Conservation (phyloP, 2,113 vertebrate genomes). For the Aptenodytes forsteri region DNA sequence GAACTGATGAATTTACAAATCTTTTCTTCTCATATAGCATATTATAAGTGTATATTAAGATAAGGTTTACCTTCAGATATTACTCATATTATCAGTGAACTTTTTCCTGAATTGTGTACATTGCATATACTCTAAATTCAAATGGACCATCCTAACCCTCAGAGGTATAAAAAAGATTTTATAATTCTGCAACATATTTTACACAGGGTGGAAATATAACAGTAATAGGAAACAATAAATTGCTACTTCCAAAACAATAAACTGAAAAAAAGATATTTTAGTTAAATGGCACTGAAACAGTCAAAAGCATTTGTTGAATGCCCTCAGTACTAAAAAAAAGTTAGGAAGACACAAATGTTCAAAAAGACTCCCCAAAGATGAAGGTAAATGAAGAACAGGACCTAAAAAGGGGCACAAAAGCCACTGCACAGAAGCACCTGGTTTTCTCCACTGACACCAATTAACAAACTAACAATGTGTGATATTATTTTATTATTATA, state of each 20-base stretch:
- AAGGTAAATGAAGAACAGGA: not conserved
- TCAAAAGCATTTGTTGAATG: not conserved
- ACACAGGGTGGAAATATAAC: not conserved
- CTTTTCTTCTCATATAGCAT: not conserved
- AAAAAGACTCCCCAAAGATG: not conserved
- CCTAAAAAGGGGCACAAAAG: not conserved
- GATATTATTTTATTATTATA: not conserved
- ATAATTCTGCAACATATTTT: not conserved
- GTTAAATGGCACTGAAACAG: not conserved
- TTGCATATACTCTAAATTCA: not conserved
- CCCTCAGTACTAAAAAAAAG: not conserved
- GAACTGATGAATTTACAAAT: not conserved
- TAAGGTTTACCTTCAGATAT: not conserved
- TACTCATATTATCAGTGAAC: not conserved
- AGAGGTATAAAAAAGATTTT: not conserved
- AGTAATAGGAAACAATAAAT: not conserved
- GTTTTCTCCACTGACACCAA: not conserved
- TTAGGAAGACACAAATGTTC: not conserved
- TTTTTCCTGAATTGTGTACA: not conserved
- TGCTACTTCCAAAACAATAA: not conserved
- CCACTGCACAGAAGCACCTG: fast-evolving
- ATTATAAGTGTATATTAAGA: not conserved
- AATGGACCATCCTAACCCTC: not conserved
- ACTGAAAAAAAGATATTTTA: not conserved
- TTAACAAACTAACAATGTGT: not conserved